Conservation (phyloP, 2,888 invertebrate genomes). For the Apeira syringaria region DNA sequence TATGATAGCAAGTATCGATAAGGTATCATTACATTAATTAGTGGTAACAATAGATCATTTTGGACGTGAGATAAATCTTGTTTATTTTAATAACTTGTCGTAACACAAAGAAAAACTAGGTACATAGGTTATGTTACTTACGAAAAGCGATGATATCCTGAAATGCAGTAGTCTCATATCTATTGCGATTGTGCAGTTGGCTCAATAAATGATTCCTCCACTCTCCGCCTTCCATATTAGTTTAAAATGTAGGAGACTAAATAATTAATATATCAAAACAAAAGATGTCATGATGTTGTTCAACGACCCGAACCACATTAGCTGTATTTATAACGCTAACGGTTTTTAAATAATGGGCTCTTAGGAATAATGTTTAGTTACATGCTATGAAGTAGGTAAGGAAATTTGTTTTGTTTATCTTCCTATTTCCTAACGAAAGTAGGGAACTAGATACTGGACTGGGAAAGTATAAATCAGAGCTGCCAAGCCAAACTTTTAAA, state of each 20-base stretch:
- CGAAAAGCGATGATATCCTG: slow-evolving; percentile 92
- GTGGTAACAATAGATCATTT: slow-evolving; percentile 39
- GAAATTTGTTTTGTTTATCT: too few species aligned
- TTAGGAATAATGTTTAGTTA: too few species aligned
- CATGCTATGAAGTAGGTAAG: too few species aligned
- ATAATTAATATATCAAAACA: slow-evolving; percentile 61
- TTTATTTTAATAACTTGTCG: slow-evolving; percentile 9
- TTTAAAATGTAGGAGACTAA: slow-evolving; percentile 33
- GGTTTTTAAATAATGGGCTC: too few species aligned
- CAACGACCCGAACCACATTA: too few species aligned
- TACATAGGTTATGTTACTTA: slow-evolving; percentile 83
- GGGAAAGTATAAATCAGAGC: too few species aligned
- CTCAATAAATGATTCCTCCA: slow-evolving; percentile 89
- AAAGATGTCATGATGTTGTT: slow-evolving; percentile 62
- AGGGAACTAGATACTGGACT: too few species aligned
- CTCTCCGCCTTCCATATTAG: slow-evolving; percentile 72
- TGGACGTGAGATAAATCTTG: slow-evolving; percentile 36
- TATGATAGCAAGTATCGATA: too few species aligned
- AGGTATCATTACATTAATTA: too few species aligned
- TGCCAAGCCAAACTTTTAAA: too few species aligned
- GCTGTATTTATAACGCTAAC: too few species aligned
- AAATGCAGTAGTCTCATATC: slow-evolving; percentile 88
- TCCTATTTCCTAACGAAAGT: too few species aligned
- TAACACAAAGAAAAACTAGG: slow-evolving; percentile 32
- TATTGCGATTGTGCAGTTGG: slow-evolving; percentile 89